phyloP scores from a whole-genome alignment of 2,888 invertebrate species.

The Sclerodermus sp. region DNA sequence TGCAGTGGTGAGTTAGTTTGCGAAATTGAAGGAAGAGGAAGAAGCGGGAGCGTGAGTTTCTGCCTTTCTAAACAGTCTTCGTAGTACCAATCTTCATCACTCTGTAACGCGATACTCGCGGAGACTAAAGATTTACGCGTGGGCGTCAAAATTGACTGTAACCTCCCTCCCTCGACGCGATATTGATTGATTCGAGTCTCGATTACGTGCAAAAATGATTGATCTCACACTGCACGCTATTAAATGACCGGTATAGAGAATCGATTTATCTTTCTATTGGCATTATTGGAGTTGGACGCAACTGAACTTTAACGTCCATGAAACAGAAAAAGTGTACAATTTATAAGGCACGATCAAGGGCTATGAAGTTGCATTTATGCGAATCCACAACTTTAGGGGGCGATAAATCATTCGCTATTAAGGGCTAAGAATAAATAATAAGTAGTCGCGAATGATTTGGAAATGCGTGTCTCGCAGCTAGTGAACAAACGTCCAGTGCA shows the following conservation, averaged over 20 bases:
- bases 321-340: no score
- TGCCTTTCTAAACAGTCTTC: neutral
- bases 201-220: conserved; percentile 10
- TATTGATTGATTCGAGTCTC: conserved; percentile 12
- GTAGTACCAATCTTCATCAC: neutral
- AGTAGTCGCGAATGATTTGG: neutral
- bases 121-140: neutral
- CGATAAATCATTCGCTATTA: neutral
- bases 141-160: neutral
- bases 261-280: neutral
- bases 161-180: conserved; percentile 2
- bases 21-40: no score
- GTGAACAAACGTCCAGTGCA: conserved; percentile 29
- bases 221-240: conserved; percentile 10
- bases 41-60: no score
- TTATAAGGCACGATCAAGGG: neutral
- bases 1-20: no score
- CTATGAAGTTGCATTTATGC: neutral
- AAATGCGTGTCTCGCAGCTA: conserved; percentile 2
- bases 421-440: neutral
- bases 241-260: neutral
- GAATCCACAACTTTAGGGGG: no score
- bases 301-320: no score
- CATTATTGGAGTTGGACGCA: no score
- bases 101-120: neutral